Base-by-base conservation (phyloP, 2,797 vertebrate species). In the Gallinago stenura region DNA sequence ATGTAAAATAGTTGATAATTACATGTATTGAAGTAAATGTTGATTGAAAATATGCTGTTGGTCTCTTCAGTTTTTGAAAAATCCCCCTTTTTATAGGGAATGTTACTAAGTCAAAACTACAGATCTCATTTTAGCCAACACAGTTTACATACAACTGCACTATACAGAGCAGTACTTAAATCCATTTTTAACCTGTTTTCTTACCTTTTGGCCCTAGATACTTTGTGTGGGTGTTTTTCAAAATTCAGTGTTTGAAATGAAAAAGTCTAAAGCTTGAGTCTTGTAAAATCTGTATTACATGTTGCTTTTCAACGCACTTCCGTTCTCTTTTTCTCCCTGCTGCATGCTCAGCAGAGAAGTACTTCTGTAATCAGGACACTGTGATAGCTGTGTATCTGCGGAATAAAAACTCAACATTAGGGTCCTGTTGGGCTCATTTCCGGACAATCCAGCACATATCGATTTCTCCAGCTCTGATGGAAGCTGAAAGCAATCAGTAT, bases 401-500 rank as follows among this genome's bases (percentile, higher is more conserved):
- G 46, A 87, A 65, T 12, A 33, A 54, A 76, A 79, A 7, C 2
- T 51, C 53, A 91, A 2, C 31, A n/a, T 48, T n/a, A 61, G n/a
- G 6, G 25, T 43, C 15, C 31, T 35, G 18, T 54, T 43, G 46
- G n/a, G 35, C 33, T 65, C 25, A 53, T 61, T 85, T 90, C 51
- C 0, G 1, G 54, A 35, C 45, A 80, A 48, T 41, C 22, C 18
- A 50, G 15, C 15, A 37, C 0, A 0, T n/a, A 30, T 8, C 9
- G 25, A n/a, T 72, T 70, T 66, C 14, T 51, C 15, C 46, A 77
- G 61, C n/a, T 35, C 19, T 43, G 26, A 70, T 15, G 31, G 51
- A 83, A 62, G 30, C 15, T 83, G 71, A 64, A 87, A 66, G 37
- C 25, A 60, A 68, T 2, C 6, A 71, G 4, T 0, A 1, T 39